Evolutionary conservation across 2,797 vertebrate genomes (phyloP).

Genomic region (Pangasius krempfi): DNA sequence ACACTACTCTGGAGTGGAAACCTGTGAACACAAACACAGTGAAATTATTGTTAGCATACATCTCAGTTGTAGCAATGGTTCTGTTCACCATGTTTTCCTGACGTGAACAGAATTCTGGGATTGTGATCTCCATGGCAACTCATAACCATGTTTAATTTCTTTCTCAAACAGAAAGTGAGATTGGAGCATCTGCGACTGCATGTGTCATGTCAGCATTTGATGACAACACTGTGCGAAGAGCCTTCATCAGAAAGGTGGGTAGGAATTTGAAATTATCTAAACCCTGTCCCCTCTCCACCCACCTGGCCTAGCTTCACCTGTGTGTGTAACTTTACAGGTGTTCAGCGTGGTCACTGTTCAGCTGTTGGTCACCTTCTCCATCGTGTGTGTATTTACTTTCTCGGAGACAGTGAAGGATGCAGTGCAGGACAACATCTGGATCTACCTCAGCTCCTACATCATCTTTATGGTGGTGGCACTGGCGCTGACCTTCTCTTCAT

Average conservation of each 20-base stretch:
- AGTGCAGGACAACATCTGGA: slow-evolving; percentile 76
- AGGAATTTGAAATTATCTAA: not conserved
- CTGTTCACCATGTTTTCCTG: not conserved
- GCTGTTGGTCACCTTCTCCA: slow-evolving; percentile 84
- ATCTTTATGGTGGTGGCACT: slow-evolving; percentile 79
- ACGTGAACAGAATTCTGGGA: not conserved
- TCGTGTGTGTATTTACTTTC: slow-evolving; percentile 88
- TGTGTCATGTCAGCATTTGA: slow-evolving; percentile 34
- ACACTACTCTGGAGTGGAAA: not conserved
- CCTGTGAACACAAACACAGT: not conserved
- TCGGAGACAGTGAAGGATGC: slow-evolving; percentile 74
- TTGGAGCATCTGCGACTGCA: not conserved
- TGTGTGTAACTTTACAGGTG: slow-evolving; percentile 71
- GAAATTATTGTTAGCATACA: not conserved
- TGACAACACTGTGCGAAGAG: slow-evolving; percentile 50
- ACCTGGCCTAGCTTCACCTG: not conserved
- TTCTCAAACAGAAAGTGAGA: not conserved
- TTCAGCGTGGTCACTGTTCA: slow-evolving; percentile 87
- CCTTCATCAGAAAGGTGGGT: slow-evolving; percentile 62
- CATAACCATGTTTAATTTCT: not conserved
- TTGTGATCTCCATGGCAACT: not conserved
- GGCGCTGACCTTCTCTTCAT: slow-evolving; percentile 74
- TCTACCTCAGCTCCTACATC: slow-evolving; percentile 82
- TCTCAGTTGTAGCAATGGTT: not conserved
- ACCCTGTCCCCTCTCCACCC: not conserved